Percentiles rank a stretch among this genome's conserved stretches.
Evolutionary conservation across 2,797 vertebrate genomes (phyloP).

Genomic region (Thalassophryne amazonica): DNA sequence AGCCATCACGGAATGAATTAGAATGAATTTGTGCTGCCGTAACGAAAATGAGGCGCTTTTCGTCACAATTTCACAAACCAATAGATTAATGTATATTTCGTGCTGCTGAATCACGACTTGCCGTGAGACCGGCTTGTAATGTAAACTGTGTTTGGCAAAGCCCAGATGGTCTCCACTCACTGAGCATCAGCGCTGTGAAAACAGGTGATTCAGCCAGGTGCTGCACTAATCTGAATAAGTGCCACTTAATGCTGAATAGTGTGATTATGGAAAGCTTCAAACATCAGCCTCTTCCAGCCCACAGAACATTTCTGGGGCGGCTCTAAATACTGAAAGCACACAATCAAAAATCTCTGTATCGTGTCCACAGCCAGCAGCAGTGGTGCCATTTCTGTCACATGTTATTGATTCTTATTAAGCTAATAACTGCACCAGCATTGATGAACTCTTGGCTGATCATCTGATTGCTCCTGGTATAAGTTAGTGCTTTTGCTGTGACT

Average conservation of each 20-base stretch:
- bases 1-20: too few relatives aligned
- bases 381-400: not conserved
- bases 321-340: conserved; percentile 13
- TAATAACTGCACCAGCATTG: too few relatives aligned
- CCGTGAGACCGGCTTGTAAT: too few relatives aligned
- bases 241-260: conserved; percentile 72
- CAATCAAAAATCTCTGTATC: not conserved
- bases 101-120: too few relatives aligned
- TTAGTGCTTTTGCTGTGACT: too few relatives aligned
- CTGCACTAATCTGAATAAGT: conserved; percentile 72
- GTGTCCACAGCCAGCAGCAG: not conserved
- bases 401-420: too few relatives aligned
- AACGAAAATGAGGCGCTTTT: too few relatives aligned
- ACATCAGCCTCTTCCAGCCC: conserved; percentile 44
- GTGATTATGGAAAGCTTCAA: conserved; percentile 66
- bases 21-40: too few relatives aligned
- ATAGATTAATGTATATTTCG: too few relatives aligned
- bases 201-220: conserved; percentile 60
- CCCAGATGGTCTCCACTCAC: conserved; percentile 32
- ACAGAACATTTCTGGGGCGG: conserved; percentile 33
- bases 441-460: too few relatives aligned
- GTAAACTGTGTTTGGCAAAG: conserved; percentile 41
- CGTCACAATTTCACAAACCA: too few relatives aligned
- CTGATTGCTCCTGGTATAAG: too few relatives aligned
- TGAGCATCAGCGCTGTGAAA: conserved; percentile 50